Evolutionary conservation across 2,113 vertebrate species (phyloP).

Genomic region (Cyanocitta stelleri): DNA sequence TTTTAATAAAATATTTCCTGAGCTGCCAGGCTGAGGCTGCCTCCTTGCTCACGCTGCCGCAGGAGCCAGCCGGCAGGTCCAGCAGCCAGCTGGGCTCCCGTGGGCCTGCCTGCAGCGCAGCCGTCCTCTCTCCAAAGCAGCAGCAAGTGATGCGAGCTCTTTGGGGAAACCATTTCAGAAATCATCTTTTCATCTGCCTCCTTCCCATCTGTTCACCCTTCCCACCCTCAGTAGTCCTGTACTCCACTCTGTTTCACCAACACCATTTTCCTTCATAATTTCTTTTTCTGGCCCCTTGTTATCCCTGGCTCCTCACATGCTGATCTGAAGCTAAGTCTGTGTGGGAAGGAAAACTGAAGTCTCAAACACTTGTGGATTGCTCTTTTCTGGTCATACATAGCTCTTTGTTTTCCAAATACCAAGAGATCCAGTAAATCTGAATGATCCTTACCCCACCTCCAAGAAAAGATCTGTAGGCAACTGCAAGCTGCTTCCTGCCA

Average conservation of each 20-base stretch:
- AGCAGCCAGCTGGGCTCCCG: neutral
- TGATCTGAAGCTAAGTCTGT: neutral
- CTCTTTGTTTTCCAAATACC: neutral
- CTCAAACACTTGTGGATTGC: neutral
- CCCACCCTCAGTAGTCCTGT: neutral
- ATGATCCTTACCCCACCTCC: neutral
- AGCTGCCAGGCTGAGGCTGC: neutral
- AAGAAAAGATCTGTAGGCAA: neutral
- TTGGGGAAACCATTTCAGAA: neutral
- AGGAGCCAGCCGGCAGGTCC: neutral
- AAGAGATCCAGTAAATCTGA: neutral
- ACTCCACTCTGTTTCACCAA: neutral
- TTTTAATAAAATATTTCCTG: neutral
- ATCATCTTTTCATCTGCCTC: neutral
- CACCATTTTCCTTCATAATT: neutral
- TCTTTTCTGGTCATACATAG: neutral
- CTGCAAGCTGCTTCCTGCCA: neutral
- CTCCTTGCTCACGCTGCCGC: fast-evolving
- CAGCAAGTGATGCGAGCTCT: neutral
- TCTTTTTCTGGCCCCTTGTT: neutral
- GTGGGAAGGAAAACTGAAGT: neutral
- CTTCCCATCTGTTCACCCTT: neutral
- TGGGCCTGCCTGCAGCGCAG: neutral
- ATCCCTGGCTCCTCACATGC: neutral
- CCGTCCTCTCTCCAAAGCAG: fast-evolving